Base-by-base conservation (phyloP, 2,888 invertebrate genomes). In the Lottia gigantea region DNA sequence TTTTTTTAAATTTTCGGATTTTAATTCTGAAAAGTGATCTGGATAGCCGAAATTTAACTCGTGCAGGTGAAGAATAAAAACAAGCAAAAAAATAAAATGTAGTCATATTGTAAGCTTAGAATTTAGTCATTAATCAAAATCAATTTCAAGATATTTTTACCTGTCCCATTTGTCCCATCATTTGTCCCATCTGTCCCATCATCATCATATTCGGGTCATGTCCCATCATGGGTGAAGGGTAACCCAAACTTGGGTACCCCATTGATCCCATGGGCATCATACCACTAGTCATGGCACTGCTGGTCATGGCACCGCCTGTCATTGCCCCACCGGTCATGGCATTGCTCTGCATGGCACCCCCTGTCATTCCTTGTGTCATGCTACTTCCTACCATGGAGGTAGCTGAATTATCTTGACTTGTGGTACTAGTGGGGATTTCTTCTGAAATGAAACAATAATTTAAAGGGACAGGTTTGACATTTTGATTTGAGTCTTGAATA, bases 131-230 rank as follows among this genome's bases (percentile, higher is more conserved):
- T 3, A 3, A 31, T 31, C 3, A 31, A 31, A 31, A 31, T 3
- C 31, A 31, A 31, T 3, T 31, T 31, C 31, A 31, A 31, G 31
- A 31, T 31, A 31, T 31, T 31, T 31, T 31, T 40, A 40, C 40
- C 40, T 40, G 40, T 40, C 40, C 40, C 40, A 40, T 40, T 40
- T 40, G 40, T 14, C 23, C 23, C 72, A 85, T 80, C 79, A 87
- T 86, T 80, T 86, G 87, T 31, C 86, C 85, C 78, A 86, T 87
- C 6, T 40, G 40, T 40, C 83, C 84, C 90, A 88, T 88, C 80
- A 86, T 86, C 79, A 82, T 82, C 80, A 77, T 76, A 66, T 78
- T 79, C 45, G 75, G 73, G 65, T 75, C 75, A 8, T 73, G 72
- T 7, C 71, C 74, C 71, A 79, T 78, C 73, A 72, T 73, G 61